phyloP scores from a whole-genome alignment of 2,113 vertebrate species.

The Lepisosteus oculatus region DNA sequence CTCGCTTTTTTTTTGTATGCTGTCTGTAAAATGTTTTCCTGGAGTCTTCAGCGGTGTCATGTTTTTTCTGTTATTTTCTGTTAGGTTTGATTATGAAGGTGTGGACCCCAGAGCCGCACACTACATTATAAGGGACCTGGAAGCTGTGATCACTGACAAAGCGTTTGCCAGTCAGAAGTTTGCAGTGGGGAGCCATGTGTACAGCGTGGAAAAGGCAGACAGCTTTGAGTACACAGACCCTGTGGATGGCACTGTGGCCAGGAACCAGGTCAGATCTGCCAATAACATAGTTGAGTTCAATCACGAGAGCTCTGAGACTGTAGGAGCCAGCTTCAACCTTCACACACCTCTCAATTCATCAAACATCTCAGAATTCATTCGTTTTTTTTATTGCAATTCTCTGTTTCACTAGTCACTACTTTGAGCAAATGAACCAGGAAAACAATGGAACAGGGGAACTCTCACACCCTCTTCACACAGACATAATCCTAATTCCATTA shows the following conservation, averaged over 20 bases:
- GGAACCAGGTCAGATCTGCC: slow-evolving; percentile 83
- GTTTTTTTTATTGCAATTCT: too few species aligned
- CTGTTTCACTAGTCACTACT: too few species aligned
- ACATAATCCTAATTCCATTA: too few species aligned
- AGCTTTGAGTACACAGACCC: slow-evolving; percentile 97
- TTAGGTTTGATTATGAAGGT: slow-evolving; percentile 95
- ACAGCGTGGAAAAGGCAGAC: slow-evolving; percentile 87
- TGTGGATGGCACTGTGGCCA: slow-evolving; percentile 90
- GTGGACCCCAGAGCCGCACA: slow-evolving; percentile 85
- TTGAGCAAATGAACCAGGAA: too few species aligned
- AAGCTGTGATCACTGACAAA: slow-evolving; percentile 85
- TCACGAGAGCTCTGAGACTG: neutral
- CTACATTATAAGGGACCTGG: slow-evolving; percentile 92
- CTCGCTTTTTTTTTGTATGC: too few species aligned
- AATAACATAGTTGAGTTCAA: neutral
- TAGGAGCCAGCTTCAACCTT: too few species aligned
- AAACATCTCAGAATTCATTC: too few species aligned
- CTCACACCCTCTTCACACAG: too few species aligned
- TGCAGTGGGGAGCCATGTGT: slow-evolving; percentile 85
- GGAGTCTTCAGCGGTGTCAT: neutral
- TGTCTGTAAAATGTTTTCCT: too few species aligned
- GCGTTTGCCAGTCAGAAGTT: slow-evolving; percentile 91
- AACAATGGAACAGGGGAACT: too few species aligned
- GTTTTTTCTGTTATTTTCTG: neutral
- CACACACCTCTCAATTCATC: too few species aligned